Conservation (phyloP, 2,113 vertebrate genomes). For the Muntiacus reevesi region DNA sequence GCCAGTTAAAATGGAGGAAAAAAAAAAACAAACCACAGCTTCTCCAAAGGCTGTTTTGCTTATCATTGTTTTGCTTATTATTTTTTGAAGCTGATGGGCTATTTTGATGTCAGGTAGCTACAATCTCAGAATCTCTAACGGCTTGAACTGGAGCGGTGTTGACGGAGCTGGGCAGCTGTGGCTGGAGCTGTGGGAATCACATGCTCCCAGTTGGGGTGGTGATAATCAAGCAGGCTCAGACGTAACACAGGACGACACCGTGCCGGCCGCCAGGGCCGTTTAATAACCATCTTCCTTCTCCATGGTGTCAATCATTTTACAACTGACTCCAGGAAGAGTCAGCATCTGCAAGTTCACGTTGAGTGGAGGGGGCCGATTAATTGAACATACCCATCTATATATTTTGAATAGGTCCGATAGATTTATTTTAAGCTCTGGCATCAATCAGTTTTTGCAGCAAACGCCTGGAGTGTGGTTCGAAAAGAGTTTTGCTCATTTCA, state of each 20-base stretch:
- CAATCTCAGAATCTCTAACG: neutral
- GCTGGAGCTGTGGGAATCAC: neutral
- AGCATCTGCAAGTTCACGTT: rapidly evolving
- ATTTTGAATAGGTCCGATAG: rapidly evolving
- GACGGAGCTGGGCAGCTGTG: neutral
- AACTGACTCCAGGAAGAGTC: neutral
- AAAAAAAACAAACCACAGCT: neutral
- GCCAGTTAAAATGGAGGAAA: neutral
- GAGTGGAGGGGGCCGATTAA: rapidly evolving
- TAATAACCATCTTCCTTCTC: neutral
- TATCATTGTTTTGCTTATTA: neutral
- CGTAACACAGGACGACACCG: neutral
- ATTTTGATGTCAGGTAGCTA: neutral
- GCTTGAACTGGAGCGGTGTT: neutral
- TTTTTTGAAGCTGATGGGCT: neutral
- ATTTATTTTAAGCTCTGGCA: neutral
- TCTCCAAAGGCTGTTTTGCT: neutral
- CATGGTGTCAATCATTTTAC: neutral
- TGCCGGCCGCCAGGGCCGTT: rapidly evolving
- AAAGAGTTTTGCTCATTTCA: neutral
- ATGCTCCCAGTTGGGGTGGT: neutral
- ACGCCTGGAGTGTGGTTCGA: neutral
- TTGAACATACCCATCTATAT: rapidly evolving
- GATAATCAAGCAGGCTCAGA: neutral
- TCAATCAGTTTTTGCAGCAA: neutral